phyloP scores from a whole-genome alignment of 2,888 invertebrate genomes.

The Linnaemya vulpina region DNA sequence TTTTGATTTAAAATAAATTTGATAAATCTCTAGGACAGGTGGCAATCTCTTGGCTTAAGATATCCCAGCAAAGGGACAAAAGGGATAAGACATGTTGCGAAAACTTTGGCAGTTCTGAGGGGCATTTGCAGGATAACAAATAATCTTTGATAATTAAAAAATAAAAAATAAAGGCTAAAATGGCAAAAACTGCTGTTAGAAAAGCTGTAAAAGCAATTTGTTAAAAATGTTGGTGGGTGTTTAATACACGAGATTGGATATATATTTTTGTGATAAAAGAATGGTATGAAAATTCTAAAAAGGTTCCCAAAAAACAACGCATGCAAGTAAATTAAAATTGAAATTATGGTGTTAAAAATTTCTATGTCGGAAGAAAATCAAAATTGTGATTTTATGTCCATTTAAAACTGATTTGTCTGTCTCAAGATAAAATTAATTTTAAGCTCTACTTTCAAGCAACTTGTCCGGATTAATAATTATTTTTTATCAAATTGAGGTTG shows the following conservation, averaged over 20 bases:
- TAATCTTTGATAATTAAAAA: not conserved
- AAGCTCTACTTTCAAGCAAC: too few species aligned
- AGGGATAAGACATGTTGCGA: conserved; percentile 35
- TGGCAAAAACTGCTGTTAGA: not conserved
- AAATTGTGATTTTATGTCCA: too few species aligned
- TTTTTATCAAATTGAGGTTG: too few species aligned
- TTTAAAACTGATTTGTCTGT: too few species aligned
- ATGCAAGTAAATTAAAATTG: not conserved
- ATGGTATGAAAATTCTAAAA: not conserved
- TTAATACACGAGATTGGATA: not conserved
- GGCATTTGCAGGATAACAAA: not conserved
- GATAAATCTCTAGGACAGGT: conserved; percentile 53
- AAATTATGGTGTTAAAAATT: too few species aligned
- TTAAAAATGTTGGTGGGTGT: not conserved
- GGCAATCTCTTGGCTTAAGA: conserved; percentile 40
- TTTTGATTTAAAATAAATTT: conserved; percentile 21
- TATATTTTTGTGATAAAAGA: not conserved
- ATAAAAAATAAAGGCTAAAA: conserved; percentile 12
- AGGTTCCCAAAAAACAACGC: not conserved
- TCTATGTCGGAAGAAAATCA: too few species aligned
- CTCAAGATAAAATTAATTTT: too few species aligned
- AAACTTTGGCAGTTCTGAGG: conserved; percentile 38
- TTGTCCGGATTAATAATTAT: too few species aligned
- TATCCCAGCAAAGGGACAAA: conserved; percentile 1
- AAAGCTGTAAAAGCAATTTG: not conserved